Base-by-base conservation (phyloP, 1,140 invertebrate genomes). In the Diorhabda carinulata region DNA sequence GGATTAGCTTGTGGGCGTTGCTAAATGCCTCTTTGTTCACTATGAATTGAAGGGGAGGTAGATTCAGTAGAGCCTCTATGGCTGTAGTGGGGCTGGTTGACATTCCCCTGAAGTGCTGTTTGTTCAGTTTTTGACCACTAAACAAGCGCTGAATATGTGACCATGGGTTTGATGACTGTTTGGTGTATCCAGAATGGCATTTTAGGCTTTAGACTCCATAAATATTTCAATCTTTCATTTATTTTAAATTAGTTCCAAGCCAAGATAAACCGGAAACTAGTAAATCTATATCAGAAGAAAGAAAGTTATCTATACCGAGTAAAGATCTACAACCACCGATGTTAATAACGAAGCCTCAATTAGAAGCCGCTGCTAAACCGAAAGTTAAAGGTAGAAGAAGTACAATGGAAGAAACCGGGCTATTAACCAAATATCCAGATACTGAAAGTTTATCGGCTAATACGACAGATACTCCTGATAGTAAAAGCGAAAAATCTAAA, bases 271-370 rank as follows among this genome's bases (percentile, higher is more conserved):
- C 58, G 9, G 42, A 25, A 68, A 52, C 61, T 43, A 62, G 64
- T 25, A 47, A 68, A 42, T 57, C 70, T 9, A 70, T 69, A 25
- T 60, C 67, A 5, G 70, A 73, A 57, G 70, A 71, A 45, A 64
- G 63, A 25, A 71, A 43, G 62, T 41, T 67, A 42, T 71, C 67
- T 1, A 60, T 68, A 40, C 70, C 64, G 57, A 67, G 56, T n/a
- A 68, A 72, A 64, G 66, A 62, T n/a, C 58, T 66, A 42, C 69
- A 63, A 40, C 70, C 61, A 44, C 74, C 64, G 7, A 71, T 65
- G 6, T 52, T 79, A 5, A 73, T 78, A 7, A 78, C 77, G 2
- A 78, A 78, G 66, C 61, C 77, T 62, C 73, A 78, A 44, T 57
- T 78, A 41, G 72, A 77, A 56, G 69, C 67, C 6, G 71, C 73